Percentiles rank a stretch among this genome's conserved stretches.
Conservation (phyloP, 2,797 vertebrate genomes). For the Halcyon leucocephala region DNA sequence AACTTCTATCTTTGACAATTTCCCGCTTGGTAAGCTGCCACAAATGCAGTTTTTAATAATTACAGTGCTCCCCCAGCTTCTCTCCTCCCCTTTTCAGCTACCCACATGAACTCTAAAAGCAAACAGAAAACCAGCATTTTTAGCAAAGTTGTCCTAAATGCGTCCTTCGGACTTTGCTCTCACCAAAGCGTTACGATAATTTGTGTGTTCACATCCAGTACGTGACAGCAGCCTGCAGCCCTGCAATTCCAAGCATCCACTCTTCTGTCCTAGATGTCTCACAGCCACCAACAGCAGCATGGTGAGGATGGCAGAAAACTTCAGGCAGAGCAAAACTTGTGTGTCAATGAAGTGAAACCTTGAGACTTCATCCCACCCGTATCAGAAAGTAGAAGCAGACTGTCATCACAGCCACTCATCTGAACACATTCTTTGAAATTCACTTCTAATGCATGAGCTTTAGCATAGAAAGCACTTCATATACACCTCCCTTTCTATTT, state of each 20-base stretch:
- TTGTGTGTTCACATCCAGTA: neutral
- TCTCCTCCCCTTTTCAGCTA: neutral
- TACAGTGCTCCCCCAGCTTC: neutral
- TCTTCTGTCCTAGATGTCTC: neutral
- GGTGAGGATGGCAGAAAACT: rapidly evolving
- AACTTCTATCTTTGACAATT: neutral
- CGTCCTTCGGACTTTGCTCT: neutral
- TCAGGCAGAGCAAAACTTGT: neutral
- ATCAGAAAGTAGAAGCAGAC: neutral
- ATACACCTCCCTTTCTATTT: neutral
- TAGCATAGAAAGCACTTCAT: neutral
- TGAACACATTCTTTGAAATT: neutral
- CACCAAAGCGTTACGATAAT: neutral
- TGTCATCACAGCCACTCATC: neutral
- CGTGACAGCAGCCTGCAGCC: neutral
- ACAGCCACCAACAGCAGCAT: neutral
- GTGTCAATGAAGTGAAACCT: neutral
- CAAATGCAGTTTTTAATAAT: neutral
- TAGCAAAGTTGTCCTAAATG: neutral
- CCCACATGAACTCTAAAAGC: neutral
- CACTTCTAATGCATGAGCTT: neutral
- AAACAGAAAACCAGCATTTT: neutral
- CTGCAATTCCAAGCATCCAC: neutral
- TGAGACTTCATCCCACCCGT: neutral
- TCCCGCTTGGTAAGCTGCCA: neutral